These are phyloP conservation scores for Zaprionus africanus DNA, from an alignment of 1,140 invertebrate species.

Conservation along the genomic window DNA sequence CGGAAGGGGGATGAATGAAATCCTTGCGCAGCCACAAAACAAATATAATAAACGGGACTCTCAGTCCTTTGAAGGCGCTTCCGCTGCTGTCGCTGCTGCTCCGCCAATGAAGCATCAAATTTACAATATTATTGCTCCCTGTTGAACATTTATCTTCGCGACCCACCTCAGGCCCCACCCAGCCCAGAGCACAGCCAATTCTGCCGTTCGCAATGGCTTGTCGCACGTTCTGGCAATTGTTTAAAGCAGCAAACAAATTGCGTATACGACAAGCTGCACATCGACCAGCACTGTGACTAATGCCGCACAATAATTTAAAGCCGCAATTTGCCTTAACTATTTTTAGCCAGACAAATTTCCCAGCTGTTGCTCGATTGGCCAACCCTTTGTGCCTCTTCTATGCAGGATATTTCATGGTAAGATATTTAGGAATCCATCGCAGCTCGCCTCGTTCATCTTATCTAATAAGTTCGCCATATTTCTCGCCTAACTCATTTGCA, in stretches of 20 bases:
- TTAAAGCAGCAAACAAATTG: conserved; percentile 69
- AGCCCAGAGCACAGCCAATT: background rate
- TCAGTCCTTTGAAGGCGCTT: conserved; percentile 9
- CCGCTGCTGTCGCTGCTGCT: conserved; percentile 1
- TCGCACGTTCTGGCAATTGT: conserved; percentile 71
- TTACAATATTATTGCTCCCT: conserved; percentile 78
- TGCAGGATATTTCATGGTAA: background rate
- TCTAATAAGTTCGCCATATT: conserved; percentile 69
- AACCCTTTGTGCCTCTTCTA: conserved; percentile 20
- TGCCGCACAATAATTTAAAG: conserved; percentile 28
- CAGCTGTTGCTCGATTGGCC: conserved; percentile 55
- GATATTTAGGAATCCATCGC: conserved; percentile 63
- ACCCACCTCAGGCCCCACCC: background rate
- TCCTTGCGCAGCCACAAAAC: conserved; percentile 38
- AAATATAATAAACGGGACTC: conserved; percentile 47
- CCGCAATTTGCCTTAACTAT: conserved; percentile 62
- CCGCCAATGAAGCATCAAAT: conserved; percentile 65
- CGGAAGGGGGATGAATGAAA: conserved; percentile 8
- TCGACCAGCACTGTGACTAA: conserved; percentile 28
- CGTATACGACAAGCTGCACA: conserved; percentile 50
- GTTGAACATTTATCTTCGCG: conserved; percentile 72
- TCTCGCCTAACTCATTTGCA: conserved; percentile 63
- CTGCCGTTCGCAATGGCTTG: conserved; percentile 11
- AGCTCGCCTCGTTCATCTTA: conserved; percentile 44
- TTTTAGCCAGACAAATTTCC: conserved; percentile 52